phyloP scores from a whole-genome alignment of 2,113 vertebrate species.

The Uria aalge region DNA sequence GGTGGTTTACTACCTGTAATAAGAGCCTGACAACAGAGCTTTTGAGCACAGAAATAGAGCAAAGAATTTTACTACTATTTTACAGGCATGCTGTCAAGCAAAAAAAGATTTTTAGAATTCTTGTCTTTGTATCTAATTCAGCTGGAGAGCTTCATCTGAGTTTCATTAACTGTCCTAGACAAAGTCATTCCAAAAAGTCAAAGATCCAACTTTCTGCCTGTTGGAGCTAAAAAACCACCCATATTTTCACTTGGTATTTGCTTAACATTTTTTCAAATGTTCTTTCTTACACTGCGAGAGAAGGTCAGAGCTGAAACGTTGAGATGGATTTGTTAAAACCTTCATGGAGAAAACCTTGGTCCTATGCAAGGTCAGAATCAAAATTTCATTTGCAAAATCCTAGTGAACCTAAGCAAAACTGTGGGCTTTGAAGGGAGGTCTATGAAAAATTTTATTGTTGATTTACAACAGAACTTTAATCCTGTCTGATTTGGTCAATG shows the following conservation, averaged over 20 bases:
- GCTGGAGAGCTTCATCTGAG: background rate
- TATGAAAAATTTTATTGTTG: background rate
- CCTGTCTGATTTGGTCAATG: background rate
- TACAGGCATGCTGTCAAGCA: background rate
- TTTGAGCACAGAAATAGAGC: background rate
- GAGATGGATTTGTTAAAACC: conserved; percentile 32
- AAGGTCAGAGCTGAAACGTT: conserved; percentile 40
- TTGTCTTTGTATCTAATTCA: background rate
- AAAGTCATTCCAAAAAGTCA: conserved; percentile 24
- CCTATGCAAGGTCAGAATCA: background rate
- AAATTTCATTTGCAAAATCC: background rate
- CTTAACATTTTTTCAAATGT: conserved; percentile 45
- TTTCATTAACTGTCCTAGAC: background rate
- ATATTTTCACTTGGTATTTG: conserved; percentile 36
- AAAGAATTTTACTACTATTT: background rate
- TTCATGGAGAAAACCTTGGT: background rate
- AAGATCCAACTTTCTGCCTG: background rate
- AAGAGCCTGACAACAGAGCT: background rate
- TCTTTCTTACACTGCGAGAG: conserved; percentile 9
- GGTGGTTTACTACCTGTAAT: background rate
- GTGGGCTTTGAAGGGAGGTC: background rate
- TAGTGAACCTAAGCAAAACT: background rate
- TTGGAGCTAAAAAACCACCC: background rate
- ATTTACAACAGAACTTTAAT: background rate
- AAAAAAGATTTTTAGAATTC: background rate